Conservation (phyloP, 2,888 invertebrate species). For the Eristalis tenax region DNA sequence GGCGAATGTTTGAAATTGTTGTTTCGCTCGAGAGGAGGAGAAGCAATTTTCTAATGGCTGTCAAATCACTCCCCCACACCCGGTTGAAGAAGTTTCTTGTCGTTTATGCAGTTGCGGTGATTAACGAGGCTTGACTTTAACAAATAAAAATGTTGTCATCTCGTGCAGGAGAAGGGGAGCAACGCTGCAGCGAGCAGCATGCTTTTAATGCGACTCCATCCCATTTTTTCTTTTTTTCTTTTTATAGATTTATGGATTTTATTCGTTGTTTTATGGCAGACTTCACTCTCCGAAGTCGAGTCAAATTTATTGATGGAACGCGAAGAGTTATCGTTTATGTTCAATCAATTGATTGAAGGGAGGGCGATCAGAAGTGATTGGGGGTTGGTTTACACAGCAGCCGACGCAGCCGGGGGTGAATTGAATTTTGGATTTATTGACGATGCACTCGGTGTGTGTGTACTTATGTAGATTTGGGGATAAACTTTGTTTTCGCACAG, state of each 20-base stretch:
- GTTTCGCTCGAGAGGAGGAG: neutral
- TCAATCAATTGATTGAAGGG: constrained; percentile 17
- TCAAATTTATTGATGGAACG: constrained; percentile 5
- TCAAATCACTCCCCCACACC: neutral
- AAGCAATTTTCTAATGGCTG: constrained; percentile 1
- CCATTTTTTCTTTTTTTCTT: neutral
- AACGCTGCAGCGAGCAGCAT: neutral
- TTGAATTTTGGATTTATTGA: constrained; percentile 17
- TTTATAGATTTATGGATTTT: constrained; percentile 5
- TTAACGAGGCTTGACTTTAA: neutral
- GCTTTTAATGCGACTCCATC: neutral
- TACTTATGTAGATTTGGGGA: constrained; percentile 26
- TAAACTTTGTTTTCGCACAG: constrained; percentile 8
- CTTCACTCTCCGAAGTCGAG: neutral
- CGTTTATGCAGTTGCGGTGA: neutral
- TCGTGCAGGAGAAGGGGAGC: neutral
- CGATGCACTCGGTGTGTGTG: neutral
- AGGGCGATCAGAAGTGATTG: neutral
- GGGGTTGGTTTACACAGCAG: neutral
- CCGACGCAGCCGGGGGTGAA: neutral
- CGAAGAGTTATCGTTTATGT: neutral
- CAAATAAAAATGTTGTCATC: neutral
- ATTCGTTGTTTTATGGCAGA: neutral
- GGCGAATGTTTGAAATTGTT: neutral
- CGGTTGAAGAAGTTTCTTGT: neutral